These are phyloP conservation scores for Bradypodion pumilum DNA, from an alignment of 2,797 vertebrate genomes.

Conservation along the genomic window DNA sequence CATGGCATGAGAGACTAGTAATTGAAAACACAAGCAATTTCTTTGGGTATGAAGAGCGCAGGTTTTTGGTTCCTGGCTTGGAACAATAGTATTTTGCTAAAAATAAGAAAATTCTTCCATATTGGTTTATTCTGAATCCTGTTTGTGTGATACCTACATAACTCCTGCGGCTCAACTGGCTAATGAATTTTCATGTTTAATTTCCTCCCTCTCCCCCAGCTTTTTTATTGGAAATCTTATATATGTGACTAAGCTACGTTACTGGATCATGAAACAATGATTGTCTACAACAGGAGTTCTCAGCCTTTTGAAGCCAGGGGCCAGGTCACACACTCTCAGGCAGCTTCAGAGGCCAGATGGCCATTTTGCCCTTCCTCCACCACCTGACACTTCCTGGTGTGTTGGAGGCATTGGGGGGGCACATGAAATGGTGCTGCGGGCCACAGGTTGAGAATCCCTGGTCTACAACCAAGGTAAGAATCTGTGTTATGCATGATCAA, in stretches of 20 bases:
- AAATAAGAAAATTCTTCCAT: slow-evolving; percentile 46
- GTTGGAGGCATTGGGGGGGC: too few relatives aligned
- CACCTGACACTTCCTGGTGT: too few relatives aligned
- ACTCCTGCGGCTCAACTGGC: slow-evolving; percentile 35
- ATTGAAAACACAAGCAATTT: slow-evolving; percentile 5
- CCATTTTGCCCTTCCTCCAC: too few relatives aligned
- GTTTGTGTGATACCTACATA: slow-evolving; percentile 48
- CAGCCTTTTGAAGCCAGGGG: too few relatives aligned
- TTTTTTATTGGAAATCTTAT: slow-evolving; percentile 70
- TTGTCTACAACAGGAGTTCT: slow-evolving; percentile 68
- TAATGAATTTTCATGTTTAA: slow-evolving; percentile 43
- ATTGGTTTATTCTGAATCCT: slow-evolving; percentile 50
- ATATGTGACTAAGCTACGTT: slow-evolving; percentile 64
- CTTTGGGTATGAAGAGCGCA: neutral
- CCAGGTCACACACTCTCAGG: too few relatives aligned
- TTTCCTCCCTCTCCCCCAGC: neutral
- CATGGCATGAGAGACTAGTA: neutral
- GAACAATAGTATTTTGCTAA: slow-evolving; percentile 44
- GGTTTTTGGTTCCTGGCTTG: slow-evolving; percentile 6
- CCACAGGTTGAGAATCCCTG: too few relatives aligned
- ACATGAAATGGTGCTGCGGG: too few relatives aligned
- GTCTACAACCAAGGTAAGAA: slow-evolving; percentile 64
- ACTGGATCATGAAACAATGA: slow-evolving; percentile 62
- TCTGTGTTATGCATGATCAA: slow-evolving; percentile 37
- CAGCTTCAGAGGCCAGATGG: too few relatives aligned